Conservation (phyloP, 2,888 invertebrate species). For the Calliopum simillimum region DNA sequence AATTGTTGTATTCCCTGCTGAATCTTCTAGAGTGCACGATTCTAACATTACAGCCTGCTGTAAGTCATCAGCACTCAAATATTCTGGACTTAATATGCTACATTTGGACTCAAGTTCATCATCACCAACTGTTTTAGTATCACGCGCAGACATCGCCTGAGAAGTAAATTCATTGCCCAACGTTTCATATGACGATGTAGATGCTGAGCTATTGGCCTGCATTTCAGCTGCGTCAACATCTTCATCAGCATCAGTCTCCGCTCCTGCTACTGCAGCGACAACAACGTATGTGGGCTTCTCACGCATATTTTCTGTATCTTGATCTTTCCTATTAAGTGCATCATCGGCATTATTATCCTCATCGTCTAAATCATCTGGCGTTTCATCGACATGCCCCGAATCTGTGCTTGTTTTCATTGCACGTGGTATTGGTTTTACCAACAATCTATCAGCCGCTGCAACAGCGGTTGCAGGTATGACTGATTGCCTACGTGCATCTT, state of each 20-base stretch:
- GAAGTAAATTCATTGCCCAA: constrained; percentile 59
- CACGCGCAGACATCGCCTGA: constrained; percentile 36
- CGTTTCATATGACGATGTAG: constrained; percentile 66
- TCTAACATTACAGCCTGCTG: constrained; percentile 48
- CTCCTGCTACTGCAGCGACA: background rate
- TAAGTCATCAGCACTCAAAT: constrained; percentile 68
- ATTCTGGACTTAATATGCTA: constrained; percentile 60
- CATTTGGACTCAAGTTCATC: constrained; percentile 50
- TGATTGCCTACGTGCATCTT: background rate
- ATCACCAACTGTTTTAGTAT: constrained; percentile 40
- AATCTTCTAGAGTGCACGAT: background rate
- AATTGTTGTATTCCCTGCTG: constrained; percentile 3
- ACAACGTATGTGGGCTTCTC: too few species aligned
- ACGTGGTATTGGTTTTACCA: constrained; percentile 61
- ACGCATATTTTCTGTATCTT: too few species aligned
- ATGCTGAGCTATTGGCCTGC: constrained; percentile 57
- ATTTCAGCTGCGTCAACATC: constrained; percentile 7
- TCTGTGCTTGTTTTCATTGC: constrained; percentile 66
- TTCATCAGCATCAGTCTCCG: constrained; percentile 9
- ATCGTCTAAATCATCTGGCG: constrained; percentile 62
- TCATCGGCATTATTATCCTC: constrained; percentile 28
- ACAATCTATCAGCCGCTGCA: constrained; percentile 44
- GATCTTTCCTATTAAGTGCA: background rate
- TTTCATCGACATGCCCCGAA: constrained; percentile 66
- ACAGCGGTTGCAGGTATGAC: constrained; percentile 19